Conservation (phyloP, 35 echinoderm and acorn worm species). For the Heliocidaris tuberculata region DNA sequence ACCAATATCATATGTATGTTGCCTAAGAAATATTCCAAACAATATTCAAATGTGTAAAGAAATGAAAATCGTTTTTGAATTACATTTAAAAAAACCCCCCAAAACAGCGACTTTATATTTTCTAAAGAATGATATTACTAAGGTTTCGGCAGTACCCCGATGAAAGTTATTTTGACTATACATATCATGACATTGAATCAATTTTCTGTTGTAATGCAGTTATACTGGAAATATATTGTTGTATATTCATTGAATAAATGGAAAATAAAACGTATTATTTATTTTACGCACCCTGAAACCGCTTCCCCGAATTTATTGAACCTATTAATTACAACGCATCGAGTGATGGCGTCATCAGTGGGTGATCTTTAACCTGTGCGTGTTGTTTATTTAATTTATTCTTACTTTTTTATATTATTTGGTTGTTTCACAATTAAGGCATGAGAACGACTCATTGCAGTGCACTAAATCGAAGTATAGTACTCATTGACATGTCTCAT, state of each 20-base stretch:
- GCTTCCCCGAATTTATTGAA: background rate
- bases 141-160: too few species aligned
- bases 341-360: background rate
- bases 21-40: background rate
- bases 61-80: too few species aligned
- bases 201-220: background rate
- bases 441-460: too few species aligned
- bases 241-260: background rate
- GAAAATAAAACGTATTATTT: background rate
- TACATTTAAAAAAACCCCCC: too few species aligned
- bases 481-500: too few species aligned
- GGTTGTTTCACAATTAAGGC: background rate
- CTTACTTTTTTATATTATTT: background rate
- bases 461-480: too few species aligned
- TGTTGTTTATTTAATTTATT: background rate
- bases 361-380: background rate
- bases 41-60: too few species aligned
- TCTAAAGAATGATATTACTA: too few species aligned
- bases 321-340: background rate
- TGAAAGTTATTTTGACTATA: too few species aligned
- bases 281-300: background rate
- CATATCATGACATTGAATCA: background rate
- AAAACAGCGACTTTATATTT: too few species aligned
- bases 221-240: background rate
- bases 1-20: too few species aligned